Percentiles rank a stretch among this genome's conserved stretches.
Evolutionary conservation across 2,113 vertebrate species (phyloP).

Genomic region (Clarias macrocephalus): DNA sequence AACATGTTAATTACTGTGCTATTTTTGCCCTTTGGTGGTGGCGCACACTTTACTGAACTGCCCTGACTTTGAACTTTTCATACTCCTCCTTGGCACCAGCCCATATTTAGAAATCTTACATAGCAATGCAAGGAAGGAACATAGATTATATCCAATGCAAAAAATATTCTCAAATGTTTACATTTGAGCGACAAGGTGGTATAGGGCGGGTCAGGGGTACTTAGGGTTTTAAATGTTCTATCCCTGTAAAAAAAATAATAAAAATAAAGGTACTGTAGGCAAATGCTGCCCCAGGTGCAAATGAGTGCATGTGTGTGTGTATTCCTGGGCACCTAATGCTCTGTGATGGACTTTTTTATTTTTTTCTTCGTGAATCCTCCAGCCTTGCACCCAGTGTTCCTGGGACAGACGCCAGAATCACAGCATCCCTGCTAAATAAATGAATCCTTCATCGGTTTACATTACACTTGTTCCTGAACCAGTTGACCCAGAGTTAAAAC

Average conservation of each 20-base stretch:
- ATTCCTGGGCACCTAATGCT: not conserved
- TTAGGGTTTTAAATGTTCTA: not conserved
- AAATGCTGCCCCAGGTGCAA: not conserved
- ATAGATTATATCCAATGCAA: not conserved
- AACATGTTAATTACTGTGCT: slow-evolving; percentile 7
- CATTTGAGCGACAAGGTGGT: not conserved
- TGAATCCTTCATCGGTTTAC: not conserved
- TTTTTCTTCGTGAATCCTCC: too few species aligned
- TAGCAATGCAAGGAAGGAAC: not conserved
- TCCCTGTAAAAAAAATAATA: not conserved
- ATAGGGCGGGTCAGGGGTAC: not conserved
- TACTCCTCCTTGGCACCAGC: not conserved
- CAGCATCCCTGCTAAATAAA: not conserved
- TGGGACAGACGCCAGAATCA: not conserved
- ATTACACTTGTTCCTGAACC: not conserved
- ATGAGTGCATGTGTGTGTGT: not conserved
- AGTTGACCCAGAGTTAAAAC: not conserved
- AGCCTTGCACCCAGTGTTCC: not conserved
- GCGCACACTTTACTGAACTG: not conserved
- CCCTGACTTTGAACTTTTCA: not conserved
- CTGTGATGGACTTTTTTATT: not conserved
- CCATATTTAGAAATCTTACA: not conserved
- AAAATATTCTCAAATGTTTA: not conserved
- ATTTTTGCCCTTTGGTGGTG: slow-evolving; percentile 11
- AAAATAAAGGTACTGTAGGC: not conserved